A percentile compares a stretch with the other conserved stretches of the same genome.
Evolutionary conservation across 2,888 invertebrate species (phyloP).

Genomic region (Agrenia bidenticulata): DNA sequence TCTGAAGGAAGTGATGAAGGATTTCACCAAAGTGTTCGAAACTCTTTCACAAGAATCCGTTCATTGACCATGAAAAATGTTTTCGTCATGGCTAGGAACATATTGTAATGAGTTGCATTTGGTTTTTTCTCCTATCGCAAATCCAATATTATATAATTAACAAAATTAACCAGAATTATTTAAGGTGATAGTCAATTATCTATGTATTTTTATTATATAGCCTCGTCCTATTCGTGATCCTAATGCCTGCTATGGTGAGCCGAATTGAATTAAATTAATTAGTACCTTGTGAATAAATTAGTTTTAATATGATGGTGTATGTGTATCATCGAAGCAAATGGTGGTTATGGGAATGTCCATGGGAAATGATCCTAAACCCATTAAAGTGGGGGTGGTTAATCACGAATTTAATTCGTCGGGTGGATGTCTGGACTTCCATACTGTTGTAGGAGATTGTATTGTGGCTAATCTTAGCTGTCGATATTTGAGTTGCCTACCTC

Average conservation of each 20-base stretch:
- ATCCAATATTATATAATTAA: too few species aligned
- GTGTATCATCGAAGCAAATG: background rate
- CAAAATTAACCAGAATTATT: too few species aligned
- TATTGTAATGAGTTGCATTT: too few species aligned
- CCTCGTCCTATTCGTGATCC: constrained; percentile 12
- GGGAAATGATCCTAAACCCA: constrained; percentile 19
- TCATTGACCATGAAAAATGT: constrained; percentile 15
- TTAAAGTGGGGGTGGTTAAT: constrained; percentile 20
- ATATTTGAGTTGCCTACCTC: background rate
- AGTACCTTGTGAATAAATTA: background rate
- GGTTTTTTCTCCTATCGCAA: too few species aligned
- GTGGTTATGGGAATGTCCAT: constrained; percentile 17
- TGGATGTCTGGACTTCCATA: background rate
- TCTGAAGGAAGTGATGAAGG: background rate
- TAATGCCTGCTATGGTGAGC: constrained; percentile 17
- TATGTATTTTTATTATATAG: background rate
- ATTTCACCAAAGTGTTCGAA: background rate
- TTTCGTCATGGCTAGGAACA: constrained; percentile 13
- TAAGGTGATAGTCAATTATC: background rate
- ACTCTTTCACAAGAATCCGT: constrained; percentile 2
- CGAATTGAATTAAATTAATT: too few species aligned
- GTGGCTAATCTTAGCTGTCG: constrained; percentile 14
- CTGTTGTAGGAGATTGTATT: background rate
- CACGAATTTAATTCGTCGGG: constrained; percentile 8
- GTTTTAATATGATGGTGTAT: background rate